Evolutionary conservation across 1,140 invertebrate species (phyloP), one percentile per base, ranked within the genome.

Genomic region (Agrypnia vestita): DNA sequence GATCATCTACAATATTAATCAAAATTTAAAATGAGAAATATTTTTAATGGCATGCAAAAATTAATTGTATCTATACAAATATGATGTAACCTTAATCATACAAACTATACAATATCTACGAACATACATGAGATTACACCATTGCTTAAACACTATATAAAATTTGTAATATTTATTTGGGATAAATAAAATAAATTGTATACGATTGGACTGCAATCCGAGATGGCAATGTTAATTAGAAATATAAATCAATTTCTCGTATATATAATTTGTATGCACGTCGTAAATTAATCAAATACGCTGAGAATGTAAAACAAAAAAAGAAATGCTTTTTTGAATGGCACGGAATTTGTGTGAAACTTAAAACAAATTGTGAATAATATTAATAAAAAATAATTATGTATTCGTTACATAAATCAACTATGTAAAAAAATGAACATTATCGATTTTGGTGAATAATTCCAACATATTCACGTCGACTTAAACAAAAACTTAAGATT

Each of bases 341-440:
- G 67, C 44, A 71, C 67, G 44, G 67, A 49, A 49, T 11, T 17
- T 71, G 49, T 71, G 67, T 71, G 67, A 71, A 56, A 71, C 46
- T 21, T 21, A 71, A 15, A 56, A 56, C 17, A 56, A 15, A 56
- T 17, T 17, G 17, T 44, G 35, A 67, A 44, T 43, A 67, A 44
- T 44, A 67, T 44, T 46, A 44, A 44, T 21, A 59, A 35, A 35
- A 35, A 35, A 35, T 35, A 35, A 35, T 35, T 35, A 35, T 35
- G 25, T 35, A 35, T 35, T 35, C 25, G 25, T 35, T 35, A 35
- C 25, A 35, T 35, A 35, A 35, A 35, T 35, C 25, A 35, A 3
- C 25, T 35, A 35, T 35, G 25, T 35, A 35, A 35, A 35, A 35
- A 35, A 35, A 35, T 35, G 1, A 35, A 35, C 6, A 35, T 35